Conservation (phyloP, 2,888 invertebrate genomes). For the Crioceris asparagi region DNA sequence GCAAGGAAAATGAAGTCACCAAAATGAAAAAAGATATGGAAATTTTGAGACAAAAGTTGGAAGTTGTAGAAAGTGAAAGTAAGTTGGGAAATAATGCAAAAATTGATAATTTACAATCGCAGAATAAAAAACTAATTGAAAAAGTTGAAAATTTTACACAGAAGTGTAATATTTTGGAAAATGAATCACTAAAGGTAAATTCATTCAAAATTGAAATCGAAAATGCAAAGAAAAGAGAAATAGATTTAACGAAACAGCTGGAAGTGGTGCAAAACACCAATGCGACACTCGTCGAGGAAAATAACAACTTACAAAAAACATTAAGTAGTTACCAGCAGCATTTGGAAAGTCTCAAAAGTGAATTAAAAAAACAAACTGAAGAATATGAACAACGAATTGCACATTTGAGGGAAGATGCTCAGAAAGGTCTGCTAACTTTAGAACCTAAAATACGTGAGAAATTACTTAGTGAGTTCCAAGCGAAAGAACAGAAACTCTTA, state of each 20-base stretch:
- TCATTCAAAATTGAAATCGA: slow-evolving; percentile 28
- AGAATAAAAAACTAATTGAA: slow-evolving; percentile 35
- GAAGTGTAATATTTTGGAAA: slow-evolving; percentile 30
- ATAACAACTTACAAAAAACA: slow-evolving; percentile 13
- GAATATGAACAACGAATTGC: slow-evolving; percentile 40
- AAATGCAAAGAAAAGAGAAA: slow-evolving; percentile 18
- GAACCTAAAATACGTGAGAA: slow-evolving; percentile 30
- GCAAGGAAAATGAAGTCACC: slow-evolving; percentile 32
- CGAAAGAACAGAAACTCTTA: slow-evolving; percentile 23
- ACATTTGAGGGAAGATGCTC: slow-evolving; percentile 40
- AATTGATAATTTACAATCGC: slow-evolving; percentile 32
- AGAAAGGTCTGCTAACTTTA: slow-evolving; percentile 28
- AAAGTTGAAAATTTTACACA: slow-evolving; percentile 30
- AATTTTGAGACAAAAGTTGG: slow-evolving; percentile 23
- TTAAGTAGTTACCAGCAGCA: background rate
- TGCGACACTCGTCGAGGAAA: slow-evolving; percentile 10
- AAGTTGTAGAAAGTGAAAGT: slow-evolving; percentile 21
- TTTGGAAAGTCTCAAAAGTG: slow-evolving; percentile 14
- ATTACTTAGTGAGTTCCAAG: slow-evolving; percentile 22
- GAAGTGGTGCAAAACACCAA: slow-evolving; percentile 10
- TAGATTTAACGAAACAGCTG: slow-evolving; percentile 15
- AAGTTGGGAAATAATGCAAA: slow-evolving; percentile 20
- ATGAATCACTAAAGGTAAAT: slow-evolving; percentile 31
- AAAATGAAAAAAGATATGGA: slow-evolving; percentile 33
- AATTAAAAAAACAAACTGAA: slow-evolving; percentile 34